phyloP scores from a whole-genome alignment of 92 coral and sea anemone species.

The Pocillopora grandis region DNA sequence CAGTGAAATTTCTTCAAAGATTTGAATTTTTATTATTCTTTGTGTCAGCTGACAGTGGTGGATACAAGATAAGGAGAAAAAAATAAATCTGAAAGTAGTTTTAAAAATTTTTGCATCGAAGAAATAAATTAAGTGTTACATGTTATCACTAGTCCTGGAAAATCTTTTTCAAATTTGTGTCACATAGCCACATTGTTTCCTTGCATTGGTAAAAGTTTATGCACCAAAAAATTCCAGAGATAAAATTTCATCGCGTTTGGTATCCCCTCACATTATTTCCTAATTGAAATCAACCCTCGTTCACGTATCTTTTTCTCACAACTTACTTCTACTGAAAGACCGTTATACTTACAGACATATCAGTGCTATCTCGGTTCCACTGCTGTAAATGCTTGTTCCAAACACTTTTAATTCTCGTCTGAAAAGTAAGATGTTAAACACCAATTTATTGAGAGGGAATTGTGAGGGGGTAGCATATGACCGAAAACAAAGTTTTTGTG shows the following conservation, averaged over 20 bases:
- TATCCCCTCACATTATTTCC: background rate
- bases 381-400: background rate
- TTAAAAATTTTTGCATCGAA: no score
- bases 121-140: no score
- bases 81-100: no score
- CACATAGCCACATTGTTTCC: background rate
- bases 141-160: no score
- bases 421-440: background rate
- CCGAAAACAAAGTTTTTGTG: background rate
- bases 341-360: slow-evolving; percentile 18
- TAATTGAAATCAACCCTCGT: no score
- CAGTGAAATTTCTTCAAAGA: no score
- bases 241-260: background rate
- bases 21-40: no score
- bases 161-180: background rate
- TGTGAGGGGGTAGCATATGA: background rate
- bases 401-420: slow-evolving; percentile 7
- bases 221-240: background rate
- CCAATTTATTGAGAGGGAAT: background rate
- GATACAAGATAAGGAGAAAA: no score
- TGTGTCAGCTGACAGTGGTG: no score
- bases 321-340: background rate
- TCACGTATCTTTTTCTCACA: no score
- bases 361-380: background rate
- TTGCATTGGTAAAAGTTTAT: background rate